phyloP scores from a whole-genome alignment of 2,113 vertebrate species.

The Polyodon spathula region DNA sequence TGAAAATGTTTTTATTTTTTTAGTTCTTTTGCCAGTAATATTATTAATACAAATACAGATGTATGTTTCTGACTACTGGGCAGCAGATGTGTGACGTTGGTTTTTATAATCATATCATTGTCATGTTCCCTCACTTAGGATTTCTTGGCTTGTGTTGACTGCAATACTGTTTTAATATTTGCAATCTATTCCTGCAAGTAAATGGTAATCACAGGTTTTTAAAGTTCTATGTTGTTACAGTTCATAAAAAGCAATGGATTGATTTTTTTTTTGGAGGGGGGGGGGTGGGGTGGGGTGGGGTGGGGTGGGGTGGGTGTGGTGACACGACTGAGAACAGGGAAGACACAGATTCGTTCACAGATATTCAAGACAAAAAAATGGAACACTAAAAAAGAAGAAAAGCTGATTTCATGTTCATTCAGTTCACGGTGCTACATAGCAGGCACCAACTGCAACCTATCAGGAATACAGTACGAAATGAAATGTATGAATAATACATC shows the following conservation, averaged over 20 bases:
- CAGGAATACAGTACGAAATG: too few relatives aligned
- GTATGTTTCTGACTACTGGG: conserved; percentile 11
- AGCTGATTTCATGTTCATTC: background rate
- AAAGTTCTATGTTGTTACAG: conserved; percentile 32
- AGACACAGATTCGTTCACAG: conserved; percentile 33
- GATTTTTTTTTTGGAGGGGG: conserved; percentile 16
- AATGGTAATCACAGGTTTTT: conserved; percentile 31
- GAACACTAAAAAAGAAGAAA: conserved; percentile 3
- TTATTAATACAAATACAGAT: conserved; percentile 5
- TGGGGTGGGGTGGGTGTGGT: conserved; percentile 18
- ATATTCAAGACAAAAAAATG: conserved; percentile 6
- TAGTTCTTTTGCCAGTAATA: conserved; percentile 10
- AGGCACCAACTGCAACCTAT: too few relatives aligned
- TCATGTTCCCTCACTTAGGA: conserved; percentile 20
- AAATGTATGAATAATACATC: too few relatives aligned
- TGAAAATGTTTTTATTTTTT: conserved; percentile 27
- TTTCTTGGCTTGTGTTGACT: conserved; percentile 20
- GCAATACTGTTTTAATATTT: conserved; percentile 25
- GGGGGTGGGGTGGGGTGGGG: conserved; percentile 18
- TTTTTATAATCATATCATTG: conserved; percentile 22
- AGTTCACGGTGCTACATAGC: too few relatives aligned
- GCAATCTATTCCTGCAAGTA: conserved; percentile 31
- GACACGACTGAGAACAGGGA: conserved; percentile 26
- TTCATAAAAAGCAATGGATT: conserved; percentile 27
- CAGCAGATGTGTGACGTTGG: conserved; percentile 7